Conservation (phyloP, 2,797 vertebrate genomes). For the Heliangelus exortis region DNA sequence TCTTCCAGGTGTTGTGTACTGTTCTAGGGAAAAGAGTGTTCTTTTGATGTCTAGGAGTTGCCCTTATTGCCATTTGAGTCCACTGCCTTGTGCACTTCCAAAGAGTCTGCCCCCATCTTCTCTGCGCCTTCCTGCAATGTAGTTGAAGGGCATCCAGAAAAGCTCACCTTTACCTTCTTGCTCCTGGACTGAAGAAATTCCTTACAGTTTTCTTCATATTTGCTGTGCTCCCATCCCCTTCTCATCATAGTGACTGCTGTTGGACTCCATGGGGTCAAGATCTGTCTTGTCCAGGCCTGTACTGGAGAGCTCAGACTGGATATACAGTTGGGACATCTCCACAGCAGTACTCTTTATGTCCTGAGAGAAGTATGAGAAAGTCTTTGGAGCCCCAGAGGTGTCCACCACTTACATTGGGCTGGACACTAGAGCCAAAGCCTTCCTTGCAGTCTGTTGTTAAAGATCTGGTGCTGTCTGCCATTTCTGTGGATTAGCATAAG, state of each 20-base stretch:
- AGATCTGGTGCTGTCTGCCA: neutral
- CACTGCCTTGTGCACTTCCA: neutral
- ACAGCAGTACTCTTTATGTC: neutral
- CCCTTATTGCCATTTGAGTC: neutral
- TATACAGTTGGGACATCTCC: neutral
- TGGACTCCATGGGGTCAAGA: neutral
- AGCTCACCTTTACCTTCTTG: neutral
- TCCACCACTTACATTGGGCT: neutral
- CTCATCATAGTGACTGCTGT: neutral
- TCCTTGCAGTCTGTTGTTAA: neutral
- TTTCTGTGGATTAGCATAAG: neutral
- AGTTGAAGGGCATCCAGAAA: neutral
- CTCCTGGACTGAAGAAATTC: too few species aligned
- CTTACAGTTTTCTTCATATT: neutral
- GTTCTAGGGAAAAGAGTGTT: neutral
- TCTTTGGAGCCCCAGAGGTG: neutral
- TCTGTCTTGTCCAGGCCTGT: neutral
- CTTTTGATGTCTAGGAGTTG: neutral
- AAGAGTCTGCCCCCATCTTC: neutral
- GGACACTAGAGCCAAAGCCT: neutral
- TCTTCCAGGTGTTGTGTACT: neutral
- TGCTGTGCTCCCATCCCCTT: neutral
- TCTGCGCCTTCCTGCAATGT: neutral
- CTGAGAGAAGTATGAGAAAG: neutral
- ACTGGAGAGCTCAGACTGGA: neutral